phyloP scores from a whole-genome alignment of 2,797 vertebrate genomes.

The Malacoraja senta region DNA sequence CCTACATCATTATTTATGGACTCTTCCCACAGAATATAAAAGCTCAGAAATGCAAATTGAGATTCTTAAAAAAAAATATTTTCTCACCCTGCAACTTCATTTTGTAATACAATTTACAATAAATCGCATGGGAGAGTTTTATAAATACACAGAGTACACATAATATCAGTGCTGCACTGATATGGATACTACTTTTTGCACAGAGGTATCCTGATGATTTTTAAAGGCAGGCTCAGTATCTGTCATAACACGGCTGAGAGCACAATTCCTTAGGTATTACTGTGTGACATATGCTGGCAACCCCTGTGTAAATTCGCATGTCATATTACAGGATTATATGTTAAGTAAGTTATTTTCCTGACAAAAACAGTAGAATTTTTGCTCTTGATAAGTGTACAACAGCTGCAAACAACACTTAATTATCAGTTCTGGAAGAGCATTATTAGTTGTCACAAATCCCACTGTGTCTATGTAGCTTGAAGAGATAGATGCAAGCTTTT shows the following conservation, averaged over 20 bases:
- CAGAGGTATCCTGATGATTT: not conserved
- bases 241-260: conserved; percentile 4
- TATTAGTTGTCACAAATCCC: conserved; percentile 34
- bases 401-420: conserved; percentile 37
- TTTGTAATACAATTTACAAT: not conserved
- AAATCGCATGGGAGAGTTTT: not conserved
- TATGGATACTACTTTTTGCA: not conserved
- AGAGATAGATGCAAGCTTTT: not conserved
- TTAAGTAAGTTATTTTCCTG: conserved; percentile 36
- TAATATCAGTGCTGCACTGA: not conserved
- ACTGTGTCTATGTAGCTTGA: conserved; percentile 20
- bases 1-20: too few relatives aligned
- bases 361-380: conserved; percentile 24
- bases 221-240: not conserved
- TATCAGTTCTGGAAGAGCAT: conserved; percentile 32
- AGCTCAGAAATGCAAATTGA: not conserved
- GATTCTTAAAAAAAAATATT: not conserved
- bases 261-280: not conserved
- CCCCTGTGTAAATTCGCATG: not conserved
- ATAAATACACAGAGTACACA: not conserved
- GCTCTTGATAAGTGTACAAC: conserved; percentile 22
- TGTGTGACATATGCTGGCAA: conserved; percentile 16
- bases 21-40: too few relatives aligned
- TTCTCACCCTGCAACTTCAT: too few relatives aligned
- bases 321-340: not conserved